Base-by-base conservation (phyloP, 2,113 vertebrate genomes). In the Megaleporinus macrocephalus region DNA sequence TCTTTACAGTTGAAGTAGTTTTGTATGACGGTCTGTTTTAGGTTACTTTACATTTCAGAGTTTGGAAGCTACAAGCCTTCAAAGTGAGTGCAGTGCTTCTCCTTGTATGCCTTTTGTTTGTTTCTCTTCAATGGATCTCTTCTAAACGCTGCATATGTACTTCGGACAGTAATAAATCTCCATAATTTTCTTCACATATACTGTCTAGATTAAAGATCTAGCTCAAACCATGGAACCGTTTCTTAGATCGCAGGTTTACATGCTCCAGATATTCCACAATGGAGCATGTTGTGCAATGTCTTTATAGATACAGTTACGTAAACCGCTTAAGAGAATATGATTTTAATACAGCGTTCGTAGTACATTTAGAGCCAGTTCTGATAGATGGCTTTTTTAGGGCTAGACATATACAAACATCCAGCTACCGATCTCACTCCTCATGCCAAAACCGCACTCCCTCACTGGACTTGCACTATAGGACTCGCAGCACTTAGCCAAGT, bases 391-490 rank as follows among this genome's bases (percentile, higher is more conserved):
- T 80, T 85, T 70, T 63, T 86, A 84, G 82, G 79, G 79, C 82
- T 81, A 84, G 75, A 84, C 70, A 49, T 13, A 66, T 47, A 69
- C 47, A 20, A 57, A 70, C 78, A 47, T 83, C 36, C 70, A 51
- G n/a, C 75, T 66, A 74, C 22, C 59, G 5, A 20, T 47, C 62
- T 51, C 62, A 5, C 55, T 36, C 68, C 73, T 73, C 83, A 78
- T 62, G 73, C 82, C 82, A 80, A 86, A 86, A 55, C 71, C 22
- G 26, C 76, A 47, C 81, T 78, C 74, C 59, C 3, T 41, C 75
- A 65, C 73, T 78, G 24, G 53, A 80, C 66, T 78, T 81, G 81
- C 79, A 84, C 75, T 85, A 83, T 59, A 81, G 22, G 76, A 65
- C 75, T 63, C 74, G 49, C 76, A 77, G 79, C 72, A 76, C 71